Base-by-base conservation (phyloP, 1,140 invertebrate genomes). In the Eupristina koningsbergeri region DNA sequence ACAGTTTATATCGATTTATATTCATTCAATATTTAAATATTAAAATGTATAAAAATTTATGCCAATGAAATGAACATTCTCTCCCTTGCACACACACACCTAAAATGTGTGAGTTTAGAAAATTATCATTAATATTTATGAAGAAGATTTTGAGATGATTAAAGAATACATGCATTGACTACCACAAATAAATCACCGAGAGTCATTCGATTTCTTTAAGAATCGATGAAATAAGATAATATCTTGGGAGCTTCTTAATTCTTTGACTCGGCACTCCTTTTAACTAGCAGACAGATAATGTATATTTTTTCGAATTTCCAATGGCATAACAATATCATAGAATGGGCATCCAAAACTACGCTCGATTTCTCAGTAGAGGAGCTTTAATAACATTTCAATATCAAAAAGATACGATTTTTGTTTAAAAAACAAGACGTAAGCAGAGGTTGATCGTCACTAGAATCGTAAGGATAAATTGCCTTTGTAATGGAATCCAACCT, bases 1-100 rank as follows among this genome's bases (percentile, higher is more conserved):
- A 67, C 2, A 39, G 36, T 67, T 67, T 67, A 64, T 67, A 67
- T 34, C 64, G 31, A 67, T 67, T 67, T 41, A 71, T 71, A 71
- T 71, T 71, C 67, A 41, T 71, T 22, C 22, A 3, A 41, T 7
- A 41, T n/a, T 71, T 41, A 71, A 71, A 31, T 41, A 11, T 26
- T 15, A 26, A n/a, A 69, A 31, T 39, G 5, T 69, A 36, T 69
- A 22, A 15, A 22, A 39, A 69, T 69, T 69, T 22, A 36, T 39
- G 34, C 17, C 15, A 15, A 69, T 22, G 15, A 69, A 69, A 41
- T 41, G 36, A n/a, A 71, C 41, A 71, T 41, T 71, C 67, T n/a
- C n/a, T n/a, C n/a, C n/a, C n/a, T n/a, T n/a, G n/a, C n/a, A n/a
- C n/a, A n/a, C n/a, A n/a, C n/a, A n/a, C n/a, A 71, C 41, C 22